Evolutionary conservation across 2,888 invertebrate genomes (phyloP).

Genomic region (Stratiomys singularior): DNA sequence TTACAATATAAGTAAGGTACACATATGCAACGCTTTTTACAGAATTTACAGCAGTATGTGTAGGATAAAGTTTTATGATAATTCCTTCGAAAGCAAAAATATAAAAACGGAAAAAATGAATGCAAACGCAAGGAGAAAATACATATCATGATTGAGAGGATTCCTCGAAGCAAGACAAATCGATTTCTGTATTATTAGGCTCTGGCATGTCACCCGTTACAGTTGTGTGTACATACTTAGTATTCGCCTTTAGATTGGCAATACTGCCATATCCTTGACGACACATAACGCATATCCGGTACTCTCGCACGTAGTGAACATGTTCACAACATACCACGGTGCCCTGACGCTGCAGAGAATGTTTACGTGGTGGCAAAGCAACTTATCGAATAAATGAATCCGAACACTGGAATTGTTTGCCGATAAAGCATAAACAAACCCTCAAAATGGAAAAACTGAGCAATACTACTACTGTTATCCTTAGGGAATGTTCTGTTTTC

Average conservation of each 20-base stretch:
- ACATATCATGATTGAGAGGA: constrained; percentile 14
- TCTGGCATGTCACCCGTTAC: background rate
- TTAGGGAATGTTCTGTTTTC: constrained; percentile 12
- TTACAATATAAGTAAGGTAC: no score
- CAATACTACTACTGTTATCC: background rate
- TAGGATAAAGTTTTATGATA: background rate
- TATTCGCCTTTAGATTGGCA: background rate
- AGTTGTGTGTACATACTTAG: background rate
- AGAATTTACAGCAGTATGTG: background rate
- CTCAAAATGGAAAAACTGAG: constrained; percentile 16
- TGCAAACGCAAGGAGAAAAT: background rate
- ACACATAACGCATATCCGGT: background rate
- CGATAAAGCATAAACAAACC: constrained; percentile 41
- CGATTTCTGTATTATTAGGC: constrained; percentile 30
- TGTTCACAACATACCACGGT: background rate
- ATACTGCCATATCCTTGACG: background rate
- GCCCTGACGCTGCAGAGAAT: background rate
- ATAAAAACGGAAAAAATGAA: no score
- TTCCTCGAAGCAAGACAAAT: constrained; percentile 33
- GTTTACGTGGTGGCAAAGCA: background rate
- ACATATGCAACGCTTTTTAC: no score
- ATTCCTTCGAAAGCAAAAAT: background rate
- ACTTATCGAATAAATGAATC: constrained; percentile 42
- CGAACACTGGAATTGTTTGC: constrained; percentile 25
- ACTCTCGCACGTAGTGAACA: no score